Evolutionary conservation across 2,888 invertebrate species (phyloP), one percentile per base, ranked within the genome.

Genomic region (Steinernema carpocapsae): DNA sequence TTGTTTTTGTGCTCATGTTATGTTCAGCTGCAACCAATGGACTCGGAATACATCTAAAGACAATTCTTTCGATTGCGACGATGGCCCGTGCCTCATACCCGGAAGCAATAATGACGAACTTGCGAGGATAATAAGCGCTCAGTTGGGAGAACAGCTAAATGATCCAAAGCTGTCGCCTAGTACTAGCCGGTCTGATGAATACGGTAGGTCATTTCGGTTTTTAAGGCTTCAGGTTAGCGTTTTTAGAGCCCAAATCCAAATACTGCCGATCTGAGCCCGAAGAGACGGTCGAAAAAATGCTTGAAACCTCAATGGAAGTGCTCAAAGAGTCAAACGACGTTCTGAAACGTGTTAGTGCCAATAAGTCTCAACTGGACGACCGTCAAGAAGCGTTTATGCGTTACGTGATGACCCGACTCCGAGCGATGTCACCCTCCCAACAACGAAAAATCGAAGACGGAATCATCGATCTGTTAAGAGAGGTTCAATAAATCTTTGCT

Each of bases 201-300:
- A 64, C 64, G 64, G 64, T 64, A 64, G 64, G 48, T 48, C 48
- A 43, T 12, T n/a, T n/a, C n/a, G n/a, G n/a, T n/a, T n/a, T n/a
- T n/a, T n/a, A n/a, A n/a, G n/a, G 48, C 2, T 48, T 48, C 17
- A 48, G 19, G 43, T 14, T 43, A 43, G 14, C 43, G 7, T 14
- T 56, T 56, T 14, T 32, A 64, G 64, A 64, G 32, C 64, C 64
- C 10, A 64, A 64, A 17, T 1, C 64, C 17, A 64, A 64, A 32
- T 64, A 64, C 26, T 32, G 17, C 32, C 64, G 64, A 4, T 26
- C 32, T 26, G 64, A 64, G 2, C 64, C 64, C 2, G 64, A 64
- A 1, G 64, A 64, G 64, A 19, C 64, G 32, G 32, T 64, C 26
- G 64, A 64, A 32, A 64, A 64, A n/a, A 64, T 64, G 64, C 64